A percentile compares a stretch with the other conserved stretches of the same genome.
These are phyloP conservation scores for Columba guinea DNA, from an alignment of 2,797 vertebrate genomes.

Conservation along the genomic window DNA sequence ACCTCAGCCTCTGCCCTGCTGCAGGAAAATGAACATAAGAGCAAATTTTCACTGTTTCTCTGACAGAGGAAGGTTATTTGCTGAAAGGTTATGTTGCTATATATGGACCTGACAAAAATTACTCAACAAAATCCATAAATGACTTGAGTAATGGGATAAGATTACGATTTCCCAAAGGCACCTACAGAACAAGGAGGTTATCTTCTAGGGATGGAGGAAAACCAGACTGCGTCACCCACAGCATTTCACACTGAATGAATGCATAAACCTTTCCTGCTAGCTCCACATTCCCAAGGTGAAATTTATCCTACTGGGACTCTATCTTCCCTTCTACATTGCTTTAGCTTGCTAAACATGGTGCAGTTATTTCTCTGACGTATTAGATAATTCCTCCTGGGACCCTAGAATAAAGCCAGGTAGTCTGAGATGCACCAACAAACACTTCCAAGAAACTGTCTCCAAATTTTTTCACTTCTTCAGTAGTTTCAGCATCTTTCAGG, in stretches of 20 bases:
- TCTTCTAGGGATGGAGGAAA: neutral
- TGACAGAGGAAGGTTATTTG: neutral
- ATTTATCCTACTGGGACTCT: neutral
- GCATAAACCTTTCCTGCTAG: neutral
- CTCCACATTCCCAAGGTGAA: neutral
- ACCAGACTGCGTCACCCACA: constrained; percentile 5
- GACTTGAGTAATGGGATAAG: neutral
- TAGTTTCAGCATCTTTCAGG: neutral
- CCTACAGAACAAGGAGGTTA: neutral
- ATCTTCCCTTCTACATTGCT: neutral
- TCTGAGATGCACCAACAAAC: neutral
- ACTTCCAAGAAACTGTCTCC: neutral
- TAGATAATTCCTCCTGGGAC: neutral
- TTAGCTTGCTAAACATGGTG: neutral
- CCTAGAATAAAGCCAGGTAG: neutral
- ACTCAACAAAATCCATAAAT: neutral
- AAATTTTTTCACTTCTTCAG: neutral
- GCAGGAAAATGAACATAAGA: neutral
- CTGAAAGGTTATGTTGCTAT: neutral
- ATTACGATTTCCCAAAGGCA: neutral
- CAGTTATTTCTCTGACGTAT: neutral
- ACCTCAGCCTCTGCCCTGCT: neutral
- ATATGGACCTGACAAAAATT: neutral
- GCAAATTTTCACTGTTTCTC: neutral
- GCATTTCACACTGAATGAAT: neutral